Conservation (phyloP, 2,113 vertebrate species). For the Perccottus glenii region DNA sequence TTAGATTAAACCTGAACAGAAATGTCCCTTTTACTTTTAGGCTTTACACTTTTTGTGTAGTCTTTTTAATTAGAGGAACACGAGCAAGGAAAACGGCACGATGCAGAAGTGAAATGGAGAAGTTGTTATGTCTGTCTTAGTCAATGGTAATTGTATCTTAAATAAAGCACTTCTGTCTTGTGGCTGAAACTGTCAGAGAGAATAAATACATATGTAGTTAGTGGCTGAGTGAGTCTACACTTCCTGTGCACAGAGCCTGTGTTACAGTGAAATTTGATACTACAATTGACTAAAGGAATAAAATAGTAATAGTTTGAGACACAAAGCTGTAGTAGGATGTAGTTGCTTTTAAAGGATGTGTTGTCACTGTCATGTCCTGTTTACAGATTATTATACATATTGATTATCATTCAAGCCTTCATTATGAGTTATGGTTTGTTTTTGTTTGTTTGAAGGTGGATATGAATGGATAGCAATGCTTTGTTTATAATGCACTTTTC, state of each 20-base stretch:
- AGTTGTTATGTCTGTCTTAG: slow-evolving; percentile 16
- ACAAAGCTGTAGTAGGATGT: slow-evolving; percentile 16
- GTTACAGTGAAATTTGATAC: slow-evolving; percentile 18
- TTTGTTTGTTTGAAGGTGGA: background rate
- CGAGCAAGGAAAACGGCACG: background rate
- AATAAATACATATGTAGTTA: slow-evolving; percentile 58
- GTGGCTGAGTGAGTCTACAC: slow-evolving; percentile 18
- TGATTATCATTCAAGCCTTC: background rate
- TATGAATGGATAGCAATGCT: background rate
- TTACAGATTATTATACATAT: slow-evolving; percentile 11
- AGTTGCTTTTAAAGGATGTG: slow-evolving; percentile 18
- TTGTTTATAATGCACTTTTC: background rate
- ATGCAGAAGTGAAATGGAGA: slow-evolving; percentile 43
- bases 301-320: slow-evolving; percentile 28
- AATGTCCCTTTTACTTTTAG: background rate
- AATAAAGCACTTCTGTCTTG: slow-evolving; percentile 27
- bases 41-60: background rate
- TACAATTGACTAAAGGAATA: slow-evolving; percentile 26
- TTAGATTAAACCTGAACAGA: background rate
- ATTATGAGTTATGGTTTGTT: slow-evolving; percentile 6
- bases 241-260: slow-evolving; percentile 17
- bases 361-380: slow-evolving; percentile 16
- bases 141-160: slow-evolving; percentile 38
- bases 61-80: slow-evolving; percentile 24
- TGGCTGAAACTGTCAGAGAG: slow-evolving; percentile 34